Evolutionary conservation across 2,888 invertebrate genomes (phyloP).

Genomic region (Archaeoteleia sp.): DNA sequence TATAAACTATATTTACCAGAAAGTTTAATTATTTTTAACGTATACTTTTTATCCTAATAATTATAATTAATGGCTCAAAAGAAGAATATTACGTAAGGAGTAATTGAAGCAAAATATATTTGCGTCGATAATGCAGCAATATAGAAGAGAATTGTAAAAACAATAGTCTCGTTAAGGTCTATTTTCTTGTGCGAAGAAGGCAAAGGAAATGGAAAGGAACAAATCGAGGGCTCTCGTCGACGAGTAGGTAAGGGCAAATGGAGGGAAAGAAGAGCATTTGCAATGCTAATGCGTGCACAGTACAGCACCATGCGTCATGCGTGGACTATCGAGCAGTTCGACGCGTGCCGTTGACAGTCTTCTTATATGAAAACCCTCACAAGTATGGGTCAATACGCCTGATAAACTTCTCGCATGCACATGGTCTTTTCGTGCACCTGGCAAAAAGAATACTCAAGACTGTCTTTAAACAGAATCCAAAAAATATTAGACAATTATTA

Average conservation of each 20-base stretch:
- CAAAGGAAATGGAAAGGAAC: conserved; percentile 47
- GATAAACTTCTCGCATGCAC: conserved; percentile 41
- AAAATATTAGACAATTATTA: too few species aligned
- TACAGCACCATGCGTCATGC: conserved; percentile 53
- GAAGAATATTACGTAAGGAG: too few species aligned
- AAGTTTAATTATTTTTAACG: too few species aligned
- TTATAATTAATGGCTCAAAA: too few species aligned
- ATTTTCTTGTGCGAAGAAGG: conserved; percentile 36
- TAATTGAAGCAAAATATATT: too few species aligned
- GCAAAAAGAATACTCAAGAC: conserved; percentile 32
- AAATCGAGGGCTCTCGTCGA: conserved; percentile 50
- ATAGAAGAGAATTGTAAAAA: conserved; percentile 36
- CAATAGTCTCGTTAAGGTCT: conserved; percentile 46
- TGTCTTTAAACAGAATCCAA: too few species aligned
- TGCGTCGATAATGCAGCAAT: conserved; percentile 46
- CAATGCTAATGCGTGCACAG: conserved; percentile 51
- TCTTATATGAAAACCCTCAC: conserved; percentile 49
- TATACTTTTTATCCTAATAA: too few species aligned
- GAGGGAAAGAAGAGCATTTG: conserved; percentile 52
- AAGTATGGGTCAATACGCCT: conserved; percentile 16
- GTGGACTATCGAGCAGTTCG: conserved; percentile 52
- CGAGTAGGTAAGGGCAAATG: conserved; percentile 41
- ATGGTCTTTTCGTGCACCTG: conserved; percentile 47
- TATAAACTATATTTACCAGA: too few species aligned
- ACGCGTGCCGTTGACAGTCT: conserved; percentile 52